A percentile compares a stretch with the other conserved stretches of the same genome.
phyloP scores from a whole-genome alignment of 1,140 invertebrate genomes.

The Polypedilum vanderplanki region DNA sequence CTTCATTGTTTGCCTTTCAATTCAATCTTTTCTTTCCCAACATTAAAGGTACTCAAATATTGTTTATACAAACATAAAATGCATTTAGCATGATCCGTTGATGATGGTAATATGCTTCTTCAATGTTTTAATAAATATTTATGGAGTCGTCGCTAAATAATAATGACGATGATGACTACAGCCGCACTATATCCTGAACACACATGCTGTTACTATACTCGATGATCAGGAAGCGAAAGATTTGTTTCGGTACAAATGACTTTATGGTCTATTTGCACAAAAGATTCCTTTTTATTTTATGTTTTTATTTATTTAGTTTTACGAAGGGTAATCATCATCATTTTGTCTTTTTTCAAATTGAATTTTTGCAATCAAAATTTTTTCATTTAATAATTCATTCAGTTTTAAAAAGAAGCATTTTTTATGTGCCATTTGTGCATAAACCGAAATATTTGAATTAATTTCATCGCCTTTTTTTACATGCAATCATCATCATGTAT shows the following conservation, averaged over 20 bases:
- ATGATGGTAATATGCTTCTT: conserved; percentile 6
- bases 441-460: conserved; percentile 19
- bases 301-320: not conserved
- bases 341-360: no score
- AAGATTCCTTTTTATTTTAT: not conserved
- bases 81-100: conserved; percentile 16
- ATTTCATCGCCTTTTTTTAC: not conserved
- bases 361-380: no score
- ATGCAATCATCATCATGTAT: not conserved
- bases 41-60: conserved; percentile 13
- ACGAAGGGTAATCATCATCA: no score
- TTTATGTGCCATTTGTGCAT: not conserved
- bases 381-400: no score
- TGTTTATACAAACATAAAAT: conserved; percentile 15
- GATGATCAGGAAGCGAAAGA: conserved; percentile 16
- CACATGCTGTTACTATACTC: no score
- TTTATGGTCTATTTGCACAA: not conserved
- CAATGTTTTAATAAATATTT: conserved; percentile 18
- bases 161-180: not conserved
- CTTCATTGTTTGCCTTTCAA: not conserved
- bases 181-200: not conserved
- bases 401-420: no score
- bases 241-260: not conserved
- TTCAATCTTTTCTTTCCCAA: conserved; percentile 13
- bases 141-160: conserved; percentile 21